These are phyloP conservation scores for Catostomus latipinnis DNA, from an alignment of 2,797 vertebrate species.

Conservation along the genomic window DNA sequence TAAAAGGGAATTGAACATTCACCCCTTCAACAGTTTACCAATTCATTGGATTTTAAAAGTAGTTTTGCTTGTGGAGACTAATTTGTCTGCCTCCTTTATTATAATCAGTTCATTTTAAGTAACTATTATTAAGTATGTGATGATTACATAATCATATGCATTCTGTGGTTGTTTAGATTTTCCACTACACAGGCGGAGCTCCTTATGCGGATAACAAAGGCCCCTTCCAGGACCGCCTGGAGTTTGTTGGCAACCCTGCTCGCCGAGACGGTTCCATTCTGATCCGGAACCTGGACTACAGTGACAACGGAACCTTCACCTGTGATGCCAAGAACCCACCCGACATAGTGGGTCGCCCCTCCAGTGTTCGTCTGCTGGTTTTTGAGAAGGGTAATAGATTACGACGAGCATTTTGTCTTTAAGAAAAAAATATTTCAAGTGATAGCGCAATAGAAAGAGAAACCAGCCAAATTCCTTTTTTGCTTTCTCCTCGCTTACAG, in stretches of 20 bases:
- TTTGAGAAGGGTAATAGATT: constrained; percentile 85
- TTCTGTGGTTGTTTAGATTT: constrained; percentile 79
- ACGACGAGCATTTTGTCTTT: neutral
- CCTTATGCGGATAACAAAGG: constrained; percentile 91
- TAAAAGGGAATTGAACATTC: too few relatives aligned
- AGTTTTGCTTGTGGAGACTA: too few relatives aligned
- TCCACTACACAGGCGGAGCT: constrained; percentile 87
- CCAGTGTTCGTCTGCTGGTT: constrained; percentile 90
- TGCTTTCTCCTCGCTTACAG: constrained; percentile 1
- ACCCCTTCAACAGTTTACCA: too few relatives aligned
- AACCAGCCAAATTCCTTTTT: neutral
- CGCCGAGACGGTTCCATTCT: constrained; percentile 91
- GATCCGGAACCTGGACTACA: constrained; percentile 86
- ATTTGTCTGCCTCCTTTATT: too few relatives aligned
- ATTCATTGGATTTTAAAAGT: too few relatives aligned
- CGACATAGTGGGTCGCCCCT: constrained; percentile 93
- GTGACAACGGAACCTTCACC: constrained; percentile 94
- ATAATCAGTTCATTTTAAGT: too few relatives aligned
- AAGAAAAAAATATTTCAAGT: neutral
- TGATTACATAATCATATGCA: too few relatives aligned
- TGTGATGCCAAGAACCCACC: constrained; percentile 98
- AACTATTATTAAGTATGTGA: too few relatives aligned
- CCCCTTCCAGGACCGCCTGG: constrained; percentile 88
- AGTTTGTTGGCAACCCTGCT: constrained; percentile 90
- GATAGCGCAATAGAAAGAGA: neutral